Evolutionary conservation across 2,888 invertebrate genomes (phyloP).

Genomic region (Atethmia centrago): DNA sequence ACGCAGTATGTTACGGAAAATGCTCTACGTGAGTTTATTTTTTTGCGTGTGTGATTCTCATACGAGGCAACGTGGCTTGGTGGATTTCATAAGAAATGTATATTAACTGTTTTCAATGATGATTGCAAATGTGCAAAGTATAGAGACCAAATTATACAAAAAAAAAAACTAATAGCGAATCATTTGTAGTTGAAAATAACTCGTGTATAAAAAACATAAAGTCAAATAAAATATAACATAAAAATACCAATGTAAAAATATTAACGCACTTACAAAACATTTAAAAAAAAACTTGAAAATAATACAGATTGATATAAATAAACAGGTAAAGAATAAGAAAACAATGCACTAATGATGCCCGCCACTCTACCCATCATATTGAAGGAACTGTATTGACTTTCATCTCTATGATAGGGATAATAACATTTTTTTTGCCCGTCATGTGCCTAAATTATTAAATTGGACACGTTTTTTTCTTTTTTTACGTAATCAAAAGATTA

Average conservation of each 20-base stretch:
- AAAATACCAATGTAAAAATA: not conserved
- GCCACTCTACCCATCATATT: not conserved
- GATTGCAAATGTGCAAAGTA: not conserved
- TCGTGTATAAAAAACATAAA: not conserved
- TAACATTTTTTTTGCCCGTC: too few relatives aligned
- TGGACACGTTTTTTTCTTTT: too few relatives aligned
- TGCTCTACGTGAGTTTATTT: slow-evolving; percentile 73
- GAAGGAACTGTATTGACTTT: not conserved
- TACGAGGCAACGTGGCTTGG: fast-evolving
- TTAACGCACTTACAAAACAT: not conserved
- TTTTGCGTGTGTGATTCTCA: not conserved
- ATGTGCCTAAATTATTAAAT: too few relatives aligned
- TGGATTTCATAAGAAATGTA: not conserved
- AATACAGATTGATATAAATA: not conserved
- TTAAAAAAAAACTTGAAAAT: not conserved
- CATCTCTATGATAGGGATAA: not conserved
- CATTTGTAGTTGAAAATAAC: not conserved
- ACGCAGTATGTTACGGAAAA: slow-evolving; percentile 63
- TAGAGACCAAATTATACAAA: not conserved
- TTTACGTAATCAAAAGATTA: too few relatives aligned
- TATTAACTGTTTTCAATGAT: not conserved
- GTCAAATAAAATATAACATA: not conserved
- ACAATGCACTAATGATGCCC: not conserved
- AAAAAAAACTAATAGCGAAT: not conserved
- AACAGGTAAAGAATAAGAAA: not conserved